phyloP scores from a whole-genome alignment of 2,113 vertebrate genomes.

The Triplophysa rosa region DNA sequence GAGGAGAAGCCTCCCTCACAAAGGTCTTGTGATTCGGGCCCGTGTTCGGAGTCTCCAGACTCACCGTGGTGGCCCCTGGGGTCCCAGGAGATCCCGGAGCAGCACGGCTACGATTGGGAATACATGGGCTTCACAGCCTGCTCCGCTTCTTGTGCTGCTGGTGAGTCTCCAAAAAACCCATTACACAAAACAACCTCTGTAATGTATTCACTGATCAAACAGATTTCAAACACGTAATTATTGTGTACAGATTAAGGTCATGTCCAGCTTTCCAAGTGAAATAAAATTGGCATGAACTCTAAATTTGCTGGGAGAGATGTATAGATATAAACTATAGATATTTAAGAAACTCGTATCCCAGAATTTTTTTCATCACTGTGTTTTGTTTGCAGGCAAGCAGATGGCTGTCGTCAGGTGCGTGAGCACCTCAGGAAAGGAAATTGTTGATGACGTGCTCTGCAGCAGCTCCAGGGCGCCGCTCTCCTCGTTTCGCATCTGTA shows the following conservation, averaged over 20 bases:
- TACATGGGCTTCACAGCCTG: conserved; percentile 84
- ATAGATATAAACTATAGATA: neutral
- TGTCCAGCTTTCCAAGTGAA: conserved; percentile 4
- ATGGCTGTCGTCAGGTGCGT: conserved; percentile 84
- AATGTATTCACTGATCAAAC: neutral
- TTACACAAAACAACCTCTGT: neutral
- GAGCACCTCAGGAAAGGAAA: conserved; percentile 70
- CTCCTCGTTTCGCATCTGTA: conserved; percentile 79
- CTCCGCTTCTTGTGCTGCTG: conserved; percentile 82
- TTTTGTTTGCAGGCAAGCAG: conserved; percentile 77
- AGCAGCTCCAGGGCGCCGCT: conserved; percentile 75
- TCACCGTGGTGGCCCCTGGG: conserved; percentile 49
- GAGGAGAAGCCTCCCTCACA: conserved; percentile 69
- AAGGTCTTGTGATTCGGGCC: conserved; percentile 71
- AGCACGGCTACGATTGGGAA: conserved; percentile 80
- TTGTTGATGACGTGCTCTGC: conserved; percentile 76
- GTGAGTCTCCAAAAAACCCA: conserved; percentile 55
- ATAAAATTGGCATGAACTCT: conserved; percentile 21
- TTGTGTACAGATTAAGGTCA: neutral
- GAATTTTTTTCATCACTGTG: neutral
- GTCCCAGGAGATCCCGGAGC: conserved; percentile 45
- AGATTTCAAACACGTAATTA: neutral
- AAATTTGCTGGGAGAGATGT: conserved; percentile 1
- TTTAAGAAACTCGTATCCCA: neutral
- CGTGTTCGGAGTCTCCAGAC: conserved; percentile 68